Evolutionary conservation across 2,888 invertebrate genomes (phyloP).

Genomic region (Agonopterix arenella): DNA sequence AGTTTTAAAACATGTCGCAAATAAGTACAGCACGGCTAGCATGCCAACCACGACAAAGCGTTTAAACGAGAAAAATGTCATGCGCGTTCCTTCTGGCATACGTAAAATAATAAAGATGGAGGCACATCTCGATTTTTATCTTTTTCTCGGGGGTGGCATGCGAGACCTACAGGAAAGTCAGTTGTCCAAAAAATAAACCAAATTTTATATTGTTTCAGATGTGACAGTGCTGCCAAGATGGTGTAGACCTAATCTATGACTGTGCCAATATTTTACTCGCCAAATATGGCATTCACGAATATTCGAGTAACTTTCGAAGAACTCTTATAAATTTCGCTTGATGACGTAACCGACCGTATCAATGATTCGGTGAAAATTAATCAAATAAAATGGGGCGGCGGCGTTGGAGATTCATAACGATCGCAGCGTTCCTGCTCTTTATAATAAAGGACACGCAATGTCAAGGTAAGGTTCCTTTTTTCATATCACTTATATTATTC

Average conservation of each 20-base stretch:
- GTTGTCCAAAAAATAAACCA: not conserved
- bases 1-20: too few relatives aligned
- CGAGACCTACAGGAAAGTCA: too few relatives aligned
- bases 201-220: conserved; percentile 55
- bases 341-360: conserved; percentile 30
- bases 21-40: too few relatives aligned
- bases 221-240: conserved; percentile 44
- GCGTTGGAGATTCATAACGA: conserved; percentile 64
- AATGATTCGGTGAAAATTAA: conserved; percentile 64
- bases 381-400: conserved; percentile 59
- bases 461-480: conserved; percentile 47
- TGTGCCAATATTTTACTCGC: conserved; percentile 31
- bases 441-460: conserved; percentile 59
- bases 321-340: conserved; percentile 30
- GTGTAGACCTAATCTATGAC: conserved; percentile 35
- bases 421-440: conserved; percentile 61
- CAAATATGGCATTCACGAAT: conserved; percentile 38
- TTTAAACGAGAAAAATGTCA: too few relatives aligned
- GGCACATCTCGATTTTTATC: too few relatives aligned
- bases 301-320: conserved; percentile 30
- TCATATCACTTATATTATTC: too few relatives aligned
- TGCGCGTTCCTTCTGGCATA: too few relatives aligned
- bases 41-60: too few relatives aligned
- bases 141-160: too few relatives aligned
- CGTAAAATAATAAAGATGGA: too few relatives aligned